These are phyloP conservation scores for Nymphalis polychloros DNA, from an alignment of 2,888 invertebrate species.

Conservation along the genomic window DNA sequence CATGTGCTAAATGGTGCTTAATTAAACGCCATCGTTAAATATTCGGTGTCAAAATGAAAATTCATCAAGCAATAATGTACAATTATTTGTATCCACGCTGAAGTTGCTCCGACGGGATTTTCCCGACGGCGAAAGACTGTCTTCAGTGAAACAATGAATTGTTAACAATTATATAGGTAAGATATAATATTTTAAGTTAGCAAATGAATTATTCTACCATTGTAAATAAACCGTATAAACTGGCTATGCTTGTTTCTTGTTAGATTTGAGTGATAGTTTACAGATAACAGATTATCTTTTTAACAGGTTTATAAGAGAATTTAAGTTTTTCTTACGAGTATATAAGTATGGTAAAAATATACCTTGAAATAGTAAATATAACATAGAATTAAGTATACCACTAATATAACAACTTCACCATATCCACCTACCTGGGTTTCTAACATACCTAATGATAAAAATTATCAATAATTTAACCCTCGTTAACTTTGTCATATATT, in stretches of 20 bases:
- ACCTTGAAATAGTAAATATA: too few relatives aligned
- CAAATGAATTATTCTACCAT: neutral
- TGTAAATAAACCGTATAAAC: too few relatives aligned
- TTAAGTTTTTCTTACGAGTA: too few relatives aligned
- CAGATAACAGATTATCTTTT: neutral
- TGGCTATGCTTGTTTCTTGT: neutral
- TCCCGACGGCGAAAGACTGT: slow-evolving; percentile 46
- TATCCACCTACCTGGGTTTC: too few relatives aligned
- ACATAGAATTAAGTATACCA: too few relatives aligned
- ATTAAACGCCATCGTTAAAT: slow-evolving; percentile 56
- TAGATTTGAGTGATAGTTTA: neutral
- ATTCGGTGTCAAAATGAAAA: slow-evolving; percentile 35
- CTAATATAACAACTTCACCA: too few relatives aligned
- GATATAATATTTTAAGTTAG: neutral
- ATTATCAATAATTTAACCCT: too few relatives aligned
- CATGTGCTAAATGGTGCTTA: slow-evolving; percentile 49
- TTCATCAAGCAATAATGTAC: neutral
- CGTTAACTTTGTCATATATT: too few relatives aligned
- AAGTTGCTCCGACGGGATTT: slow-evolving; percentile 50
- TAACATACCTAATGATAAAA: too few relatives aligned
- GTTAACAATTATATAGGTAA: slow-evolving; percentile 4
- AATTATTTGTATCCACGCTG: neutral
- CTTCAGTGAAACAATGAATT: slow-evolving; percentile 12
- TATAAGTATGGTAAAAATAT: too few relatives aligned
- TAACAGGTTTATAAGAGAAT: neutral